A percentile compares a stretch with the other conserved stretches of the same genome.
Evolutionary conservation across 2,888 invertebrate genomes (phyloP).

Genomic region (Nomada fabriciana): DNA sequence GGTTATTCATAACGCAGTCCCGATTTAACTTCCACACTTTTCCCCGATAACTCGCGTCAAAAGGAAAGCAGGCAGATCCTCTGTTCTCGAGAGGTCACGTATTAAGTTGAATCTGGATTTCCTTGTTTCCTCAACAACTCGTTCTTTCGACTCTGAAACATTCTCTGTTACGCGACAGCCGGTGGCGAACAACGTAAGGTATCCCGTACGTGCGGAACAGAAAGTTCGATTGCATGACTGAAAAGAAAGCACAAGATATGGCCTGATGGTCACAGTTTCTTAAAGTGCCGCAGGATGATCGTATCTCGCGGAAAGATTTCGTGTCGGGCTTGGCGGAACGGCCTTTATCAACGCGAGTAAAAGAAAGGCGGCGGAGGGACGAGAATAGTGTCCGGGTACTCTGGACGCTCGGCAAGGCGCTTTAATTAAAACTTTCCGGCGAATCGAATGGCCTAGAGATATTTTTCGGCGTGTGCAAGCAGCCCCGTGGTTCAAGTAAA

Average conservation of each 20-base stretch:
- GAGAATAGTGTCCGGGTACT: constrained; percentile 35
- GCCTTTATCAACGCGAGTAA: constrained; percentile 39
- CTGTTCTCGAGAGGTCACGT: neutral
- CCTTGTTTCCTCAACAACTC: neutral
- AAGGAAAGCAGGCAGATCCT: neutral
- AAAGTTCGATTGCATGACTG: constrained; percentile 40
- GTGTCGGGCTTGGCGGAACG: constrained; percentile 6
- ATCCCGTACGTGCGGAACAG: neutral
- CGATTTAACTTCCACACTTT: no score
- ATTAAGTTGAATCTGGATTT: neutral
- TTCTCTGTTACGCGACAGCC: neutral
- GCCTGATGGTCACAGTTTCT: constrained; percentile 36
- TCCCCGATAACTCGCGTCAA: neutral
- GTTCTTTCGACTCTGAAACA: neutral
- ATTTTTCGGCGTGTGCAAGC: constrained; percentile 47
- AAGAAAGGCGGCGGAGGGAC: constrained; percentile 18
- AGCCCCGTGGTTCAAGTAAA: neutral
- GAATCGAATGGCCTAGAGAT: constrained; percentile 51
- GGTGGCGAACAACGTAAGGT: neutral
- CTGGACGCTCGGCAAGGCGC: constrained; percentile 52
- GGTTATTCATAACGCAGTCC: neutral
- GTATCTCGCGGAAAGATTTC: constrained; percentile 52
- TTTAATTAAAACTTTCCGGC: constrained; percentile 69
- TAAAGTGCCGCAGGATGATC: constrained; percentile 36
- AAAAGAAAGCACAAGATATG: constrained; percentile 13